Evolutionary conservation across 2,888 invertebrate genomes (phyloP).

Genomic region (Drosophila peninsularis): DNA sequence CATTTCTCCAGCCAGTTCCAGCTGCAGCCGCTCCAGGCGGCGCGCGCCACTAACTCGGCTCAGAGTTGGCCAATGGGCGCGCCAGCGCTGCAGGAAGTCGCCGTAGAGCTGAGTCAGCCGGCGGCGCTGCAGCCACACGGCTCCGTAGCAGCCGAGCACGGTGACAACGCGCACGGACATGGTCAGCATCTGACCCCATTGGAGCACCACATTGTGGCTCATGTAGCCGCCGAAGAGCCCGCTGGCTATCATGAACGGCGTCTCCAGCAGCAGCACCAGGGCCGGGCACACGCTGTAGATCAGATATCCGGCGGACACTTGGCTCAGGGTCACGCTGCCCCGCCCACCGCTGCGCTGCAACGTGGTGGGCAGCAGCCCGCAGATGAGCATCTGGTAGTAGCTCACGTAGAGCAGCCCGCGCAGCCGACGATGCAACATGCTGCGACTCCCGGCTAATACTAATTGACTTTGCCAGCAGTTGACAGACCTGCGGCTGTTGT

Average conservation of each 20-base stretch:
- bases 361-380: conserved; percentile 48
- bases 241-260: conserved; percentile 21
- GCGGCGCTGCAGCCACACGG: conserved; percentile 49
- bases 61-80: conserved; percentile 12
- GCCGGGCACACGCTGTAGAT: conserved; percentile 44
- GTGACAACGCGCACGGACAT: conserved; percentile 2
- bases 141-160: conserved; percentile 36
- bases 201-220: conserved; percentile 49
- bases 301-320: conserved; percentile 42
- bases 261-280: conserved; percentile 21
- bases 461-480: background rate
- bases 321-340: background rate
- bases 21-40: conserved; percentile 34
- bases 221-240: conserved; percentile 34
- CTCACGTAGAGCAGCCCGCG: conserved; percentile 22
- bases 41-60: conserved; percentile 12
- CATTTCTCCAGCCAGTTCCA: conserved; percentile 26
- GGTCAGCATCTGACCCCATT: conserved; percentile 24
- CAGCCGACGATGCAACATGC: conserved; percentile 60
- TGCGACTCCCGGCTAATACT: background rate
- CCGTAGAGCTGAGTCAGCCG: conserved; percentile 39
- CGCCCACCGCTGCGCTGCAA: conserved; percentile 4
- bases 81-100: conserved; percentile 37
- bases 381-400: conserved; percentile 48
- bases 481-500: background rate